Conservation (phyloP, 2,888 invertebrate species). For the Eremobia ochroleuca region DNA sequence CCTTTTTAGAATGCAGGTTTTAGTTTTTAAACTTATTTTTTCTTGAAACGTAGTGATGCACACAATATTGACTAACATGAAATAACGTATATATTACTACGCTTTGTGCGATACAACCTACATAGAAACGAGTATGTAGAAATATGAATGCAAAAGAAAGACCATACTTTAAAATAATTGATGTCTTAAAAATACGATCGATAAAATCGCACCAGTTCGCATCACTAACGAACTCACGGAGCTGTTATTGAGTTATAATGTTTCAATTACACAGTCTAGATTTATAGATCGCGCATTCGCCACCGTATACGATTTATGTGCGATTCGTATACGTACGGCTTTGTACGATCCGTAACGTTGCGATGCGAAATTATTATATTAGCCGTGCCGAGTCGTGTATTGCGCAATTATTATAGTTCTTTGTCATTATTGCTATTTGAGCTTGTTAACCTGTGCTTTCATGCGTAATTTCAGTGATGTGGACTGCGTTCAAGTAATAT, state of each 20-base stretch:
- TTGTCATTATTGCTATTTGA: constrained; percentile 23
- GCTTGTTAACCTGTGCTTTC: constrained; percentile 32
- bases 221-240: constrained; percentile 51
- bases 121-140: background rate
- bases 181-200: constrained; percentile 27
- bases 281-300: constrained; percentile 56
- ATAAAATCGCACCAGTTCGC: constrained; percentile 44
- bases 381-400: constrained; percentile 1
- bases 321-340: constrained; percentile 23
- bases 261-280: constrained; percentile 66
- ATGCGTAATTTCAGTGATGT: constrained; percentile 11
- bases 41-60: background rate
- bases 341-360: constrained; percentile 23
- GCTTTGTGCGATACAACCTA: background rate
- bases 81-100: background rate
- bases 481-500: constrained; percentile 3
- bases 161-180: background rate
- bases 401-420: constrained; percentile 20
- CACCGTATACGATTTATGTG: constrained; percentile 24
- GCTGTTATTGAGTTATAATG: constrained; percentile 68
- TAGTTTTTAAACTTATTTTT: no score
- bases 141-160: background rate
- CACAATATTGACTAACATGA: background rate
- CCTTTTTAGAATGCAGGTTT: no score
- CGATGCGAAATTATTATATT: constrained; percentile 23